A percentile compares a stretch with the other conserved stretches of the same genome.
Conservation (phyloP, 2,888 invertebrate genomes). For the Ramazzottius varieornatus region DNA sequence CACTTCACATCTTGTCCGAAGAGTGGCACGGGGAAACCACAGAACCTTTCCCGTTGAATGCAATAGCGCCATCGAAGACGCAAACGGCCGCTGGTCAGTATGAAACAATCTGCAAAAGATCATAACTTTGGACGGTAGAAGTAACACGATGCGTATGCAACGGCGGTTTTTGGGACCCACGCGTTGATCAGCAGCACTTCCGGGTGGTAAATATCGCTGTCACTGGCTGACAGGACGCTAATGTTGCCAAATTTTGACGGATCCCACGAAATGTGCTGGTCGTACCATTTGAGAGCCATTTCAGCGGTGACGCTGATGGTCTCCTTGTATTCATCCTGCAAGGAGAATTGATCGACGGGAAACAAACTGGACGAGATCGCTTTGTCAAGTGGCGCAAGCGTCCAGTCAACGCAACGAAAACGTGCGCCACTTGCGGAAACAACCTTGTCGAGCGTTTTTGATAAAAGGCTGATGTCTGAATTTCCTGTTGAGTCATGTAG, state of each 20-base stretch:
- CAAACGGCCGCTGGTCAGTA: neutral
- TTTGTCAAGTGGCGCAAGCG: neutral
- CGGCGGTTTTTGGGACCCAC: too few species aligned
- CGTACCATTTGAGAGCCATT: conserved; percentile 2
- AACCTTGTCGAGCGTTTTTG: too few species aligned
- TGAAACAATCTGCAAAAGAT: neutral
- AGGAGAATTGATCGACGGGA: neutral
- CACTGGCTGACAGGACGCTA: neutral
- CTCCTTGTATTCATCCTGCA: neutral
- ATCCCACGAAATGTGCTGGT: neutral
- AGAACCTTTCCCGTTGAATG: neutral
- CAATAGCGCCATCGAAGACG: neutral
- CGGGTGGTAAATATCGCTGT: neutral
- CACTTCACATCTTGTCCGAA: neutral
- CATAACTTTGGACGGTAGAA: too few species aligned
- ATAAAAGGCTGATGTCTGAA: too few species aligned
- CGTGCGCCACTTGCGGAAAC: too few species aligned
- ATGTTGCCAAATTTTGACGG: neutral
- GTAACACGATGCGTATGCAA: too few species aligned
- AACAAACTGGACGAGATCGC: neutral
- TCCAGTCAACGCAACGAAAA: neutral
- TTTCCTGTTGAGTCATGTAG: too few species aligned
- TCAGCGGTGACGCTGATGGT: neutral
- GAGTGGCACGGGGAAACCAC: neutral
- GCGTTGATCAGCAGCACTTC: neutral